Evolutionary conservation across 2,888 invertebrate species (phyloP), one percentile per base, ranked within the genome.

Genomic region (Acanthococcus lagerstroemiae): DNA sequence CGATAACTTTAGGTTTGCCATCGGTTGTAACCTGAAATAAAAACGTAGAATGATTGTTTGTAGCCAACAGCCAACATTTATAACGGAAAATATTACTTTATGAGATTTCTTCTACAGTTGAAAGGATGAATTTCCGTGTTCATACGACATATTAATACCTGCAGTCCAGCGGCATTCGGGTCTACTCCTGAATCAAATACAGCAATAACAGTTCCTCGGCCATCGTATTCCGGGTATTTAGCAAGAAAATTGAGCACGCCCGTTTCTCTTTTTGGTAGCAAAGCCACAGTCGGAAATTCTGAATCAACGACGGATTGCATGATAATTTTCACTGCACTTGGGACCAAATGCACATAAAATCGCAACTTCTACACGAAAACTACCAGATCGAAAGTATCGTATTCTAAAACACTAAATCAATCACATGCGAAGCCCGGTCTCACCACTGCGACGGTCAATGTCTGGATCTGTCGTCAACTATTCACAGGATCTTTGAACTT

Each of bases 111-210:
- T n/a, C n/a, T n/a, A n/a, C n/a, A n/a, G n/a, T n/a, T n/a, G n/a
- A n/a, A n/a, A n/a, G n/a, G n/a, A n/a, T n/a, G n/a, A n/a, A n/a
- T n/a, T n/a, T n/a, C 46, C 19, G 15, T 45, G 19, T 19, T 46
- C 2, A 6, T 22, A 15, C 1, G 50, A 21, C 5, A 56, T 25
- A 24, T 55, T 68, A 74, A 75, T 81, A 91, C 96, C 86, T 91
- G 86, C 72, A 99, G 82, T 69, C 97, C 97, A 69, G 88, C 84
- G 7, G 95, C 95, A 55, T 91, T 92, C 24, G 97, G 96, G 81
- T 99, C 97, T 65, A 99, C 91, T 7, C 97, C 97, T 3, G 96
- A 95, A 79, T 99, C 99, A 72, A 97, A 87, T 76, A 99, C 90
- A 50, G 95, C 97, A 75, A 99, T 95, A 70, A 89, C 80, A 60